Evolutionary conservation across 2,113 vertebrate genomes (phyloP).

Genomic region (Crotalus horridus): DNA sequence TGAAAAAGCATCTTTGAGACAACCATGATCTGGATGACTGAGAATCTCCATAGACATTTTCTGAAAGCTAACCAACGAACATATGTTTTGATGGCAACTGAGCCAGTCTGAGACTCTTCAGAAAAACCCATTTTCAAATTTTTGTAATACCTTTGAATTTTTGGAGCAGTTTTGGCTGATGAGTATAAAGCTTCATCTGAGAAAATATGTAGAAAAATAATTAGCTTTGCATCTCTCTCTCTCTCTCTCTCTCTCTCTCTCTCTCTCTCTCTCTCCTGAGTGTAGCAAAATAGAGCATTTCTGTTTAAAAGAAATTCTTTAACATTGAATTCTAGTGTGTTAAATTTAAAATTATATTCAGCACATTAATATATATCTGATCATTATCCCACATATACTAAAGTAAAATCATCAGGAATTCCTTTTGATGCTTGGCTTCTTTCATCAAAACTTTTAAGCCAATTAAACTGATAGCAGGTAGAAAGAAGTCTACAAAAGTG

Average conservation of each 20-base stretch:
- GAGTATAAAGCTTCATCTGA: neutral
- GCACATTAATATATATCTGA: constrained; percentile 42
- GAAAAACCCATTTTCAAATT: neutral
- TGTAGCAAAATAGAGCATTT: constrained; percentile 39
- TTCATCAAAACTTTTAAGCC: constrained; percentile 65
- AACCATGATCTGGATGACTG: neutral
- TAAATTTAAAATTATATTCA: constrained; percentile 32
- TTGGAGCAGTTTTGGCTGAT: neutral
- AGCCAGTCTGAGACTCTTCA: neutral
- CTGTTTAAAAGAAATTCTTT: neutral
- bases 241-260: neutral
- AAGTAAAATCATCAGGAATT: constrained; percentile 53
- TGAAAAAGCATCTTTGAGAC: neutral
- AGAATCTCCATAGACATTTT: neutral
- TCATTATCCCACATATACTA: constrained; percentile 41
- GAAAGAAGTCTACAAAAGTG: constrained; percentile 50
- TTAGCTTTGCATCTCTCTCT: neutral
- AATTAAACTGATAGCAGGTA: constrained; percentile 60
- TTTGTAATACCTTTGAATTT: neutral
- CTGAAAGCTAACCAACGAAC: neutral
- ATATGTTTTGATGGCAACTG: neutral
- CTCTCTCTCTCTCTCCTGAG: neutral
- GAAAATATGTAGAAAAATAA: neutral
- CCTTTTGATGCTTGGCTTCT: constrained; percentile 62
- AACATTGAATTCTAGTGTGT: constrained; percentile 7